phyloP scores from a whole-genome alignment of 2,113 vertebrate species.

The Micromys minutus region DNA sequence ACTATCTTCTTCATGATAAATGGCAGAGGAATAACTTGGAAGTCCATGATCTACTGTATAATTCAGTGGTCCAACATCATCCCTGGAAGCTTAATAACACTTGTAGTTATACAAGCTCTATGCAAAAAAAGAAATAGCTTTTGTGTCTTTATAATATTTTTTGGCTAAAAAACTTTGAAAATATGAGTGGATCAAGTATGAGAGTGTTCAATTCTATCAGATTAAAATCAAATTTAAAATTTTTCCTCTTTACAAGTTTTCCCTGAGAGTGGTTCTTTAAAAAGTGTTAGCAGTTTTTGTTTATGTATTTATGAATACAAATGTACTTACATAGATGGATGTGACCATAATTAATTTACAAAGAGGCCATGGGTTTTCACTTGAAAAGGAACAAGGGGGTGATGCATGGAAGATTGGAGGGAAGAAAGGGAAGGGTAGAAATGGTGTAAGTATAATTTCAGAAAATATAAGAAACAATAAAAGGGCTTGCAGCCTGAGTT shows the following conservation, averaged over 20 bases:
- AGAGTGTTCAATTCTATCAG: neutral
- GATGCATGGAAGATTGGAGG: neutral
- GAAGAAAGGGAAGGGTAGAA: neutral
- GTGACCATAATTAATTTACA: neutral
- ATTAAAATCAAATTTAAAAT: neutral
- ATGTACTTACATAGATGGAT: neutral
- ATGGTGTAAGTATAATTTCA: neutral
- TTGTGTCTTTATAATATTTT: neutral
- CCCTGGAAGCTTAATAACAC: fast-evolving
- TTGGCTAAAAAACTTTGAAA: neutral
- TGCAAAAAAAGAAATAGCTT: neutral
- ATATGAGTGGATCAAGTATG: neutral
- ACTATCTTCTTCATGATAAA: neutral
- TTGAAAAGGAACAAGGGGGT: neutral
- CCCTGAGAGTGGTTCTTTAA: slow-evolving; percentile 6
- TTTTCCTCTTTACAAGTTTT: neutral
- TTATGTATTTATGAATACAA: neutral
- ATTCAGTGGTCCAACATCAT: neutral
- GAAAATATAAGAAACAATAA: neutral
- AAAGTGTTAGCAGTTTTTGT: neutral
- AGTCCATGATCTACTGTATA: neutral
- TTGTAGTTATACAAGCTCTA: neutral
- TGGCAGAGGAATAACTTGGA: neutral
- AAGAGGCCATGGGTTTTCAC: neutral
- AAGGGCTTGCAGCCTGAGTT: neutral